A percentile compares a stretch with the other conserved stretches of the same genome.
These are phyloP conservation scores for Periophthalmus magnuspinnatus DNA, from an alignment of 2,797 vertebrate genomes.

Conservation along the genomic window DNA sequence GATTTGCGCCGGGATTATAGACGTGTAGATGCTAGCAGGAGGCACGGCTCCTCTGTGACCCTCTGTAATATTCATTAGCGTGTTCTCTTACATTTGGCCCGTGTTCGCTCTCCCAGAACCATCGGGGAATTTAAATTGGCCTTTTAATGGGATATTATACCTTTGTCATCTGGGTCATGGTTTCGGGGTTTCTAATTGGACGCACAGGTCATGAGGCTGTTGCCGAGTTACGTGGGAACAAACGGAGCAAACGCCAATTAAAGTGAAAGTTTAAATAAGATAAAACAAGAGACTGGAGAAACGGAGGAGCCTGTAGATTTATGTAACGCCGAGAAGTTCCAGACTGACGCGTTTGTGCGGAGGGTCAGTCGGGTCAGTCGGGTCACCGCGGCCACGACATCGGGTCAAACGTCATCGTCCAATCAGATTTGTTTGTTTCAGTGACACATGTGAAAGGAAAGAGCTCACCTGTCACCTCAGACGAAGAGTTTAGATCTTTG, in stretches of 20 bases:
- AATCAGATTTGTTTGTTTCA: no score
- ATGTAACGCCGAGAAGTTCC: no score
- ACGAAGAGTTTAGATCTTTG: no score
- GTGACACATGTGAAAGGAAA: no score
- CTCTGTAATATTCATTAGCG: conserved; percentile 58
- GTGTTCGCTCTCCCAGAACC: conserved; percentile 8
- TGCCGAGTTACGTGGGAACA: conserved; percentile 2
- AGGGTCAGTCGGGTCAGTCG: no score
- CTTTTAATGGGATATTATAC: conserved; percentile 39
- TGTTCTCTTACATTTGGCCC: conserved; percentile 40
- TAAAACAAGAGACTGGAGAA: background rate
- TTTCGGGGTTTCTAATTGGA: conserved; percentile 20
- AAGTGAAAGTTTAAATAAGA: background rate
- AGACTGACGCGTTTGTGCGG: no score
- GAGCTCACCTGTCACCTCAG: no score
- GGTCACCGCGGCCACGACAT: no score
- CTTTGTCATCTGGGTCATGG: conserved; percentile 38
- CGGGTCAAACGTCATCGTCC: no score
- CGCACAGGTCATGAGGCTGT: background rate
- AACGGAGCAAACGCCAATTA: background rate
- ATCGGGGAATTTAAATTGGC: background rate
- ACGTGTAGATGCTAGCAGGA: conserved; percentile 59
- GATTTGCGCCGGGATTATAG: conserved; percentile 77
- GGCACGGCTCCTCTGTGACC: conserved; percentile 48
- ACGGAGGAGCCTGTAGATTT: background rate